These are phyloP conservation scores for Liparis tanakae DNA, from an alignment of 2,797 vertebrate species.

Conservation along the genomic window DNA sequence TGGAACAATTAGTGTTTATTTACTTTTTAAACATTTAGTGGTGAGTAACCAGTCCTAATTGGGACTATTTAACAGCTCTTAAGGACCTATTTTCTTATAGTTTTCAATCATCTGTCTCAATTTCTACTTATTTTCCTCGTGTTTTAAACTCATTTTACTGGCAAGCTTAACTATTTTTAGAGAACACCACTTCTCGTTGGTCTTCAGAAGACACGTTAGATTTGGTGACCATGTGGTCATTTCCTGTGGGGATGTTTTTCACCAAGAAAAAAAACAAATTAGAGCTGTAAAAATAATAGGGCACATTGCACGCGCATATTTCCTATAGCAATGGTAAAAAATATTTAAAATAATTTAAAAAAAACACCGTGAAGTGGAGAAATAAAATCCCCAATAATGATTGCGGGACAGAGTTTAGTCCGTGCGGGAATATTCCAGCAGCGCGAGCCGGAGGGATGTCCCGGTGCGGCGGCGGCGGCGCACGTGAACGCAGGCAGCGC, in stretches of 20 bases:
- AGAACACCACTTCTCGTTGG: neutral
- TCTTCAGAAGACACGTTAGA: neutral
- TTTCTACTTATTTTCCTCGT: neutral
- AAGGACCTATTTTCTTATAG: constrained; percentile 11
- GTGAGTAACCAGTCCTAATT: neutral
- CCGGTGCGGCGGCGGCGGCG: constrained; percentile 72
- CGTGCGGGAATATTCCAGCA: constrained; percentile 41
- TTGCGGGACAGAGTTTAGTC: constrained; percentile 23
- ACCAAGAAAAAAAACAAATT: constrained; percentile 7
- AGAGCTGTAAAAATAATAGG: constrained; percentile 11
- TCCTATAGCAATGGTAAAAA: neutral
- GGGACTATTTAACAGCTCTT: neutral
- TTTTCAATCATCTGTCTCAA: neutral
- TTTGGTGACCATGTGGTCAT: constrained; percentile 22
- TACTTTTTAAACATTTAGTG: neutral
- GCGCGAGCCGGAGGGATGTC: constrained; percentile 70
- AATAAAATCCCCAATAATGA: neutral
- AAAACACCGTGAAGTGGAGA: neutral
- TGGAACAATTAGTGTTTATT: no score
- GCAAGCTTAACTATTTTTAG: neutral
- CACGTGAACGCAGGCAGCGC: constrained; percentile 81
- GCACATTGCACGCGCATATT: neutral
- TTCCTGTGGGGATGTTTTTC: neutral
- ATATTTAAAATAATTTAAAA: no score
- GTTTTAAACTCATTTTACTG: neutral